These are phyloP conservation scores for Philaethria dido DNA, from an alignment of 2,888 invertebrate genomes.

Conservation along the genomic window DNA sequence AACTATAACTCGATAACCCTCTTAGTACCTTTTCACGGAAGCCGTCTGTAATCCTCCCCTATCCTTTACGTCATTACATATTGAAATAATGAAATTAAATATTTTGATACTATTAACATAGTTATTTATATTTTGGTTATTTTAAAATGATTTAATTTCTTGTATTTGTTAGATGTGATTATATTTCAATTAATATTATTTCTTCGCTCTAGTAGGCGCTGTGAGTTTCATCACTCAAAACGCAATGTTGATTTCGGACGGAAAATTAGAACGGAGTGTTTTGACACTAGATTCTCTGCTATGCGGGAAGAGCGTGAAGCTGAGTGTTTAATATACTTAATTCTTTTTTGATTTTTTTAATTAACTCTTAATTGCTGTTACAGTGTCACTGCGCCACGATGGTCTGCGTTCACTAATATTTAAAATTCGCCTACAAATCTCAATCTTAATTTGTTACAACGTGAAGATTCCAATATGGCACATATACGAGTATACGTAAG, in stretches of 20 bases:
- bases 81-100: neutral
- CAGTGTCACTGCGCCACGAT: too few relatives aligned
- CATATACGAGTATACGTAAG: neutral
- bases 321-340: too few relatives aligned
- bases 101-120: neutral
- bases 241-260: too few relatives aligned
- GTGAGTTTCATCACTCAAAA: too few relatives aligned
- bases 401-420: neutral
- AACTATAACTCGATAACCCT: neutral
- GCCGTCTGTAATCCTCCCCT: slow-evolving; percentile 1
- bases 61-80: slow-evolving; percentile 1
- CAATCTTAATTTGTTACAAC: neutral
- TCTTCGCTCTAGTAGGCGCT: too few relatives aligned
- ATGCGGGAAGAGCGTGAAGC: too few relatives aligned
- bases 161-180: too few relatives aligned
- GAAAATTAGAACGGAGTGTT: too few relatives aligned
- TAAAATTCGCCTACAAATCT: neutral
- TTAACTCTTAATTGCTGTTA: too few relatives aligned
- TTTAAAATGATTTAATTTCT: neutral
- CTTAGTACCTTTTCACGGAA: neutral
- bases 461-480: neutral
- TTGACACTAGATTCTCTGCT: too few relatives aligned
- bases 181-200: too few relatives aligned
- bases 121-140: neutral
- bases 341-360: too few relatives aligned